Conservation (phyloP, 2,888 invertebrate species). For the Drosophila differens region DNA sequence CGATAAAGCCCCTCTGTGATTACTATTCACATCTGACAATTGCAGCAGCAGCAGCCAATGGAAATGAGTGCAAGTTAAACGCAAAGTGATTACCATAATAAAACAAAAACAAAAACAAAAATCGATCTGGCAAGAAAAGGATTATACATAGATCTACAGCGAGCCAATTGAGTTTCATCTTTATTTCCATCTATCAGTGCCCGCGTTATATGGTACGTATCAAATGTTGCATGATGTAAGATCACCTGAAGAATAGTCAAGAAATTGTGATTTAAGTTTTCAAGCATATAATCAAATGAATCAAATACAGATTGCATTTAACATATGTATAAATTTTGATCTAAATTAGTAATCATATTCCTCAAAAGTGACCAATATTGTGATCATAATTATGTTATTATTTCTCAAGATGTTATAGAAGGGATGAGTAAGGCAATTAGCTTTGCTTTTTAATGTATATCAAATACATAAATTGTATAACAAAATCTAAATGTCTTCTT, state of each 20-base stretch:
- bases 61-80: slow-evolving; percentile 51
- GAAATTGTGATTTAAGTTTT: not conserved
- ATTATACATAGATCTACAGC: slow-evolving; percentile 11
- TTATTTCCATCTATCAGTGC: slow-evolving; percentile 3
- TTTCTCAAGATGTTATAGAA: not conserved
- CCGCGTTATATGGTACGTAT: slow-evolving; percentile 69
- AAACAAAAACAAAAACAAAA: slow-evolving; percentile 1
- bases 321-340: not conserved
- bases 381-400: no score
- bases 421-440: not conserved
- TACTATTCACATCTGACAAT: slow-evolving; percentile 60
- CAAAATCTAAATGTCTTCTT: not conserved
- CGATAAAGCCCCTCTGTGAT: slow-evolving; percentile 23
- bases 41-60: slow-evolving; percentile 33
- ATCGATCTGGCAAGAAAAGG: slow-evolving; percentile 21
- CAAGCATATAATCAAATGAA: not conserved
- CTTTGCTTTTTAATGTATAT: no score
- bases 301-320: not conserved
- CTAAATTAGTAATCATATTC: not conserved
- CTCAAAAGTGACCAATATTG: not conserved
- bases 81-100: slow-evolving; percentile 15
- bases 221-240: slow-evolving; percentile 27
- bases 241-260: not conserved
- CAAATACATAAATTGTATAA: not conserved
- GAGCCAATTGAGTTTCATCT: slow-evolving; percentile 8